These are phyloP conservation scores for Bembecia ichneumoniformis DNA, from an alignment of 2,888 invertebrate species.

Conservation along the genomic window DNA sequence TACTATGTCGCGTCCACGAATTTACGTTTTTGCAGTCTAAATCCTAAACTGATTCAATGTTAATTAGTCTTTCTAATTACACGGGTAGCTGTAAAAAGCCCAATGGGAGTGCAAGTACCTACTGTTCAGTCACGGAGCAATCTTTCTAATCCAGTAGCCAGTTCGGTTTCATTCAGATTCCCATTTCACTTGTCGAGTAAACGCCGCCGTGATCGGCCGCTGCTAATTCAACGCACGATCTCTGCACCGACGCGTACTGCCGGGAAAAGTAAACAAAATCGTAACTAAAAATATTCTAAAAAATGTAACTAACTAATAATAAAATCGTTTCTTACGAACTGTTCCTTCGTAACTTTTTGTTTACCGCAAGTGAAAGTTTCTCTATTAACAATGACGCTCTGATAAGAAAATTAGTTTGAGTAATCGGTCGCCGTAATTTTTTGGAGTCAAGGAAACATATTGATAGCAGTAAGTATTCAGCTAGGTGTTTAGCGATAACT, in stretches of 20 bases:
- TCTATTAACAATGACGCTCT: not conserved
- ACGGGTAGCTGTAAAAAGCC: not conserved
- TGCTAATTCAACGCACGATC: not conserved
- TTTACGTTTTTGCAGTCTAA: too few relatives aligned
- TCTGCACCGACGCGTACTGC: not conserved
- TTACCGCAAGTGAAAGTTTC: not conserved
- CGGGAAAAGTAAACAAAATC: not conserved
- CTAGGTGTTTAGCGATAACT: not conserved
- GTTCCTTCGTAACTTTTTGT: not conserved
- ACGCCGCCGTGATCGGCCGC: constrained; percentile 35
- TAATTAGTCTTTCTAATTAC: not conserved
- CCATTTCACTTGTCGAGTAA: constrained; percentile 46
- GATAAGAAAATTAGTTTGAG: not conserved
- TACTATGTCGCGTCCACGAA: too few relatives aligned
- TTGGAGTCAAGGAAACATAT: not conserved
- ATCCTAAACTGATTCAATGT: not conserved
- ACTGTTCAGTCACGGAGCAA: not conserved
- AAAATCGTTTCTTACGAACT: not conserved
- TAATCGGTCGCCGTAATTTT: not conserved
- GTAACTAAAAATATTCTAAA: not conserved
- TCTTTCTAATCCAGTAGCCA: not conserved
- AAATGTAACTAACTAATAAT: not conserved
- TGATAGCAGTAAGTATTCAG: not conserved
- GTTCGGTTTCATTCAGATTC: not conserved
- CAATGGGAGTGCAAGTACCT: not conserved